These are phyloP conservation scores for Eueremaeus valkanovi DNA, from an alignment of 2,888 invertebrate species.

Conservation along the genomic window DNA sequence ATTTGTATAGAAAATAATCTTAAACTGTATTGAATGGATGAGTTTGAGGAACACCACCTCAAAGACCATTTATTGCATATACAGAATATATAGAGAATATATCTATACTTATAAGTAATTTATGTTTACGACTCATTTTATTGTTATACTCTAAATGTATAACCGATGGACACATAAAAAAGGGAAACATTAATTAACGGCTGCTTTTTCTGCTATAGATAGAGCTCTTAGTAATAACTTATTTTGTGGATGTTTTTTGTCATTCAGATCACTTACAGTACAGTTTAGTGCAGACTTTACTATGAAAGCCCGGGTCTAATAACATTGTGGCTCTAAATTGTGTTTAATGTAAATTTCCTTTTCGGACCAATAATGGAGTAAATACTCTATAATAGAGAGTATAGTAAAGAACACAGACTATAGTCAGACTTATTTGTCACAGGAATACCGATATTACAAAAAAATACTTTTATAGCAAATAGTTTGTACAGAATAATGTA, in stretches of 20 bases:
- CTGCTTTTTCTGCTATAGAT: background rate
- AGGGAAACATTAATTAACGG: constrained; percentile 31
- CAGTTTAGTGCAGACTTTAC: background rate
- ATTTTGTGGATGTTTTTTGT: background rate
- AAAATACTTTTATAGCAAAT: background rate
- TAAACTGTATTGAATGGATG: too few species aligned
- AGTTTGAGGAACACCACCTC: too few species aligned
- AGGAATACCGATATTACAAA: background rate
- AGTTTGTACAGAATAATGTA: background rate
- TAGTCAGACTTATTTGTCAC: background rate
- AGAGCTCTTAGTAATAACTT: constrained; percentile 3
- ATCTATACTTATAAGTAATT: too few species aligned
- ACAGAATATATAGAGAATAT: too few species aligned
- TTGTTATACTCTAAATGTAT: background rate
- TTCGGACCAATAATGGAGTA: background rate
- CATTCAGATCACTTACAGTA: background rate
- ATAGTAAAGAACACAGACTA: background rate
- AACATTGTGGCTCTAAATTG: constrained; percentile 4
- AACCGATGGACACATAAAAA: background rate
- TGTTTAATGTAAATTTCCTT: constrained; percentile 30
- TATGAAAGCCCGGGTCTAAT: background rate
- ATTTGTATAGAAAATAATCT: background rate
- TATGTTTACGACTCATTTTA: background rate
- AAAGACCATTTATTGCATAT: too few species aligned
- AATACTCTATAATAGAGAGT: background rate